Evolutionary conservation across 2,797 vertebrate species (phyloP), one percentile per base, ranked within the genome.

Genomic region (Chaenodraco wilsoni): DNA sequence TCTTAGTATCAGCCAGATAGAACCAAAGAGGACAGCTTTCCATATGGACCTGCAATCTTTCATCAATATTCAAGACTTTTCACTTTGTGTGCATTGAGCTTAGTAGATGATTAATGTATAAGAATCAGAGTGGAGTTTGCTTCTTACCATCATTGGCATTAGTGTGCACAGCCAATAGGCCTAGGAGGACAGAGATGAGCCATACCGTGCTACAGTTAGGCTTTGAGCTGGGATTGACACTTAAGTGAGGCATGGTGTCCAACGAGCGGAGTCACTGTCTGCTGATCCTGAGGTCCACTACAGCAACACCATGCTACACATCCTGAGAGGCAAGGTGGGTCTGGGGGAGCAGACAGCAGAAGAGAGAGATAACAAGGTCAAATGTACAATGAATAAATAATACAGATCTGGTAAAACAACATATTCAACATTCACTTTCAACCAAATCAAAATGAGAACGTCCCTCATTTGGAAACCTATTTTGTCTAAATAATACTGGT

Each of bases 61-160:
- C 9, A 21, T 64, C 16, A 62, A 19, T 17, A 48, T 43, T 21
- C 9, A 60, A 21, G 19, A 37, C 40, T 16, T 65, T n/a, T 9
- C 15, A 16, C 15, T 56, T 62, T 8, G 8, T 13, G 13, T 19
- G 21, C 51, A 33, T 51, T 54, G 2, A 48, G 0, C 12, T 2
- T n/a, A 16, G 9, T 16, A 48, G 10, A 49, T 15, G 14, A 41
- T 12, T 17, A 10, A 69, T 58, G 45, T 11, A 66, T 48, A 3
- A 58, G 13, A 60, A 21, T 51, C 4, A 40, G 19, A n/a, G 65
- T 16, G 0, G 4, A 27, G 11, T 66, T 56, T 23, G 3, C 23
- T 58, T 79, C 87, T 88, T 83, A 95, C 94, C 91, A 9, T 70
- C 84, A 57, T 75, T 82, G 57, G 81, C 83, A 21, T 79, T 62